These are phyloP conservation scores for Helicoverpa zea DNA, from an alignment of 1,140 invertebrate species.

Conservation along the genomic window DNA sequence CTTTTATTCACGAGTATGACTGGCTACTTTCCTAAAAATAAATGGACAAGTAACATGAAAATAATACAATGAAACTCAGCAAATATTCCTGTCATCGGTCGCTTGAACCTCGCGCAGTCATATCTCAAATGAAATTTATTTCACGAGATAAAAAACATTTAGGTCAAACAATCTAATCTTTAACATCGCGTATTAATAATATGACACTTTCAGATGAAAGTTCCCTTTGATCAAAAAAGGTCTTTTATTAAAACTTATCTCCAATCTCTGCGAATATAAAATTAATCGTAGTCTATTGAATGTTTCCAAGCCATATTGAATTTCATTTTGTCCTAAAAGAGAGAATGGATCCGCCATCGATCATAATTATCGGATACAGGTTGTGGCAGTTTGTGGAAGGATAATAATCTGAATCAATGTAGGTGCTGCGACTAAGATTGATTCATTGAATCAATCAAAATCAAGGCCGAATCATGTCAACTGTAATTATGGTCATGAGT, in stretches of 20 bases:
- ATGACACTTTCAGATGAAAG: not conserved
- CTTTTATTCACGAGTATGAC: not conserved
- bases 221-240: conserved; percentile 9
- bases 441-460: conserved; percentile 42
- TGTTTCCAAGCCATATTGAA: conserved; percentile 36
- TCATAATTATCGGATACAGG: conserved; percentile 43
- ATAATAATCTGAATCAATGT: conserved; percentile 32
- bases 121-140: not conserved
- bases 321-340: conserved; percentile 33
- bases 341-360: conserved; percentile 30
- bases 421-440: conserved; percentile 14
- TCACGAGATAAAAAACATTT: not conserved
- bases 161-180: conserved; percentile 1
- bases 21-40: not conserved
- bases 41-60: not conserved
- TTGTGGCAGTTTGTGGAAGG: conserved; percentile 29
- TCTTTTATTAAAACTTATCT: conserved; percentile 23
- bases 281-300: conserved; percentile 29
- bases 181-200: not conserved
- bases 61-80: not conserved
- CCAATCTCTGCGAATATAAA: conserved; percentile 14
- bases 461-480: not conserved
- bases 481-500: not conserved
- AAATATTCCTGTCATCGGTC: not conserved
- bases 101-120: not conserved